These are phyloP conservation scores for Lutjanus campechanus DNA, from an alignment of 2,797 vertebrate genomes.

Conservation along the genomic window DNA sequence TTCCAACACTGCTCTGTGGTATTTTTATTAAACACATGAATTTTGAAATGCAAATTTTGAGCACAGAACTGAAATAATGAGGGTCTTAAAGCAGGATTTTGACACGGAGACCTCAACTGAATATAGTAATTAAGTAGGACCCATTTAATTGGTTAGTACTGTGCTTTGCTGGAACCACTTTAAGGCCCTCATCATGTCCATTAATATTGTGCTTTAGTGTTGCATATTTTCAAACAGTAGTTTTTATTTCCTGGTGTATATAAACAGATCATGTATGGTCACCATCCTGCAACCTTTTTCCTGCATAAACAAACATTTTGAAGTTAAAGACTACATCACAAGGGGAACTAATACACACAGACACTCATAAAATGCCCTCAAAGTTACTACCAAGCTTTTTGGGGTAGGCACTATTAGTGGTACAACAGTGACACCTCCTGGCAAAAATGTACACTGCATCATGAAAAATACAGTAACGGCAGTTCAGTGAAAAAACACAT, in stretches of 20 bases:
- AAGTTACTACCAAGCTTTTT: too few species aligned
- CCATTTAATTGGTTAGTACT: too few species aligned
- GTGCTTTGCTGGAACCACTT: background rate
- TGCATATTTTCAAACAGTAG: background rate
- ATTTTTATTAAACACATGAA: background rate
- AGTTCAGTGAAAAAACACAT: background rate
- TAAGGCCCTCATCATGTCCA: background rate
- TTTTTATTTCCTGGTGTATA: background rate
- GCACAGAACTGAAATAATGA: background rate
- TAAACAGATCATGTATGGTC: background rate
- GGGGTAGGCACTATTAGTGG: slow-evolving; percentile 28
- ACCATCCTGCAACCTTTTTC: too few species aligned
- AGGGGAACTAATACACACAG: background rate
- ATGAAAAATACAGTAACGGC: background rate
- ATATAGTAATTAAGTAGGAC: background rate
- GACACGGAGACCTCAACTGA: background rate
- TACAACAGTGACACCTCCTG: slow-evolving; percentile 78
- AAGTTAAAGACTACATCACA: background rate
- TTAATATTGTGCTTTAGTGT: background rate
- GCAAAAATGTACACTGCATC: slow-evolving; percentile 19
- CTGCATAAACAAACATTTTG: background rate
- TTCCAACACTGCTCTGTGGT: too few species aligned
- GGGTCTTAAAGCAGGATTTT: background rate
- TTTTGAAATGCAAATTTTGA: background rate
- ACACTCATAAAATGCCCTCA: background rate